Base-by-base conservation (phyloP, 2,797 vertebrate species). In the Leptoclinus maculatus region DNA sequence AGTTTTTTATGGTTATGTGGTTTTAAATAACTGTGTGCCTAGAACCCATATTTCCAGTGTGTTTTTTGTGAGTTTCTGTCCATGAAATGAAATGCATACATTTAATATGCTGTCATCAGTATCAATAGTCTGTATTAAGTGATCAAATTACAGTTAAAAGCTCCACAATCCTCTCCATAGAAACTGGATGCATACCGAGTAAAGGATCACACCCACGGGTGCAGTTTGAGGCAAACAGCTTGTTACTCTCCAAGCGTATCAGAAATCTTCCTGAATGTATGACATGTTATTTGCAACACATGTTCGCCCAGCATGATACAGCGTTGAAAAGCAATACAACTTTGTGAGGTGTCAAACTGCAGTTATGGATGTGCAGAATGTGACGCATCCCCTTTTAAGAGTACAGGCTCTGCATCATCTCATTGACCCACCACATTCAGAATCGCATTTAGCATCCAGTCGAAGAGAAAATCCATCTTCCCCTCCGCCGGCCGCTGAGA, bases 381-480 rank as follows among this genome's bases (percentile, higher is more conserved):
- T 78, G 84, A 90, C 62, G 56, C 80, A 84, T 90, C 78, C 88
- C 66, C 83, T 86, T 88, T 88, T 74, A 81, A 80, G 81, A 72
- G 79, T 39, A 72, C 85, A 70, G 75, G 36, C 77, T 87, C 84
- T 79, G 77, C 82, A 84, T 91, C 84, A 82, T 85, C 83, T 76
- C 84, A 91, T 84, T 91, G 92, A 91, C 89, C 90, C 82, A 25
- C 82, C 78, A 23, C 86, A 39, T 84, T 91, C 87, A 88, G 71
- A 94, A 94, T 93, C 89, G 80, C 93, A 94, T 95, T 94, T 93
- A 84, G 57, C 86, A 84, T 87, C 91, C 76, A 87, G 87, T 89
- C 82, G 82, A 80, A 86, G 84, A 89, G 83, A 91, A 93, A 92
- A 94, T 92, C 90, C 87, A 95, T 94, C 92, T 86, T 89, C 80